These are phyloP conservation scores for Thereva unica DNA, from an alignment of 2,888 invertebrate genomes.

Conservation along the genomic window DNA sequence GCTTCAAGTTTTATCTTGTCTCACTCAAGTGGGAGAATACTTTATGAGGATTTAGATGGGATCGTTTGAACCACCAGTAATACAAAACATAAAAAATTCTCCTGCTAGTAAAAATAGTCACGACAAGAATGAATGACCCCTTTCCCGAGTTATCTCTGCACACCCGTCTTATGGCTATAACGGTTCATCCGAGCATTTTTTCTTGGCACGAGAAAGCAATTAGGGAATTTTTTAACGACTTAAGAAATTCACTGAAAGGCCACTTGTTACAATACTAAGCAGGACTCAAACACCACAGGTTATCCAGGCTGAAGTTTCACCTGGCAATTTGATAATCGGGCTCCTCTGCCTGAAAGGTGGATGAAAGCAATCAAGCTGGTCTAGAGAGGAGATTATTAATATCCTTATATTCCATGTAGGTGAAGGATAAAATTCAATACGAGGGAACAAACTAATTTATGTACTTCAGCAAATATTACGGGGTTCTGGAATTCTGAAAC, in stretches of 20 bases:
- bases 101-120: background rate
- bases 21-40: constrained; percentile 18
- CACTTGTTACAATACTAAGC: no score
- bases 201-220: constrained; percentile 26
- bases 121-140: background rate
- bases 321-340: constrained; percentile 30
- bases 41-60: constrained; percentile 16
- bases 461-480: constrained; percentile 1
- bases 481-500: background rate
- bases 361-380: constrained; percentile 25
- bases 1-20: background rate
- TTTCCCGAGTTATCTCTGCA: constrained; percentile 5
- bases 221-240: constrained; percentile 28
- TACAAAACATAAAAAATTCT: background rate
- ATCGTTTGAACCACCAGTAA: background rate
- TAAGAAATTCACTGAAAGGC: constrained; percentile 7
- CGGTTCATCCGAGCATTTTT: constrained; percentile 12
- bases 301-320: constrained; percentile 17
- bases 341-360: constrained; percentile 17
- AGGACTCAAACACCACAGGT: no score
- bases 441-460: constrained; percentile 28
- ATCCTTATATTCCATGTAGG: constrained; percentile 25
- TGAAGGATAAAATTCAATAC: constrained; percentile 26
- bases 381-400: constrained; percentile 22
- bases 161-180: background rate